These are phyloP conservation scores for Anguilla pacifica DNA, from an alignment of 2,797 vertebrate genomes.

Conservation along the genomic window DNA sequence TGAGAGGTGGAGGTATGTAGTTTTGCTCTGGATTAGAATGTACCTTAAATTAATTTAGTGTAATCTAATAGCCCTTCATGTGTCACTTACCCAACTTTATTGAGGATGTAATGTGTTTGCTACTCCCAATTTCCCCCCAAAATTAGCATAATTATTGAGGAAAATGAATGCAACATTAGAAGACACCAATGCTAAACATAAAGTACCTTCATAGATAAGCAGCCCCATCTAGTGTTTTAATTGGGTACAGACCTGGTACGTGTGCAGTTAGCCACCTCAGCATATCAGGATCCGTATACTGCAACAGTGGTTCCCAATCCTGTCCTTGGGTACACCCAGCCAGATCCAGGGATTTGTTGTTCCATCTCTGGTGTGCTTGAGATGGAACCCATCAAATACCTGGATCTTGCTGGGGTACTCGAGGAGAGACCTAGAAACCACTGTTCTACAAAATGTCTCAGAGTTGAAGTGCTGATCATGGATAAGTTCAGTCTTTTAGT, in stretches of 20 bases:
- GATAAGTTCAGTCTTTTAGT: no score
- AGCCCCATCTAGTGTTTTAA: constrained; percentile 57
- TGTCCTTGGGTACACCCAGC: background rate
- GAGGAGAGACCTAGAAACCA: background rate
- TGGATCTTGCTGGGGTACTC: no score
- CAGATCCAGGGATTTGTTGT: background rate
- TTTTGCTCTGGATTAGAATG: background rate
- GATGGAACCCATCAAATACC: no score
- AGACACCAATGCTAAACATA: background rate
- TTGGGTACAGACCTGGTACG: background rate
- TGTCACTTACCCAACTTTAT: background rate
- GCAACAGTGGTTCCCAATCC: background rate
- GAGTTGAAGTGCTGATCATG: no score
- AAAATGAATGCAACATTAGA: background rate
- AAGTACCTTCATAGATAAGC: constrained; percentile 2
- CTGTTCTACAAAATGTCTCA: background rate
- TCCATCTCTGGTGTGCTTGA: background rate
- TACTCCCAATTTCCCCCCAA: background rate
- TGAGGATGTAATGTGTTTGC: background rate
- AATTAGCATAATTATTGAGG: constrained; percentile 2
- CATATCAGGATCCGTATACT: background rate
- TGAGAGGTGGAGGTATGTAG: background rate
- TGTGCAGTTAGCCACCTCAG: background rate
- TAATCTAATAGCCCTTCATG: background rate
- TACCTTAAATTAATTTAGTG: background rate